A percentile compares a stretch with the other conserved stretches of the same genome.
These are phyloP conservation scores for Amblyteles armatorius DNA, from an alignment of 2,888 invertebrate genomes.

Conservation along the genomic window DNA sequence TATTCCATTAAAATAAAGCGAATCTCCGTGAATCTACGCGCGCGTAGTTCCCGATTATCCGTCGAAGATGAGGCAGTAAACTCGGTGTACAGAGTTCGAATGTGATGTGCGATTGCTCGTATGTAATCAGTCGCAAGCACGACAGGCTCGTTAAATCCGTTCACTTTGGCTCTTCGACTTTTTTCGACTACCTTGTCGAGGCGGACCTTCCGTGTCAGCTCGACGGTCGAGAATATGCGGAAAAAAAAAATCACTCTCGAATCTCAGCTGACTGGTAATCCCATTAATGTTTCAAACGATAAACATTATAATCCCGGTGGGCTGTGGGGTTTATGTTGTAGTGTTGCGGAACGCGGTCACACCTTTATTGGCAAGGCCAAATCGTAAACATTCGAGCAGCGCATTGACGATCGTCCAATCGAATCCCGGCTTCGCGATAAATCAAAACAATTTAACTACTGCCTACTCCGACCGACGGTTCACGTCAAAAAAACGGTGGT, in stretches of 20 bases:
- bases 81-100: background rate
- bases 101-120: background rate
- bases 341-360: conserved; percentile 52
- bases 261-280: background rate
- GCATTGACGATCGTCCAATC: conserved; percentile 64
- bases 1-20: background rate
- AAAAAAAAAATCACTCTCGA: conserved; percentile 8
- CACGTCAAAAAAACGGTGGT: conserved; percentile 29
- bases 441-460: conserved; percentile 59
- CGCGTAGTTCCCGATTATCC: background rate
- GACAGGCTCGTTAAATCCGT: background rate
- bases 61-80: background rate
- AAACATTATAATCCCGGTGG: conserved; percentile 1
- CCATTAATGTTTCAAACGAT: conserved; percentile 18
- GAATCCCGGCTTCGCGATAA: conserved; percentile 59
- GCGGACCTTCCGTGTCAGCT: background rate
- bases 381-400: conserved; percentile 68
- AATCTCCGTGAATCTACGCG: conserved; percentile 1
- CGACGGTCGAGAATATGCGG: background rate
- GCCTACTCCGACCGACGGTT: background rate
- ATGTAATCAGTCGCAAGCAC: background rate
- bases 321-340: background rate
- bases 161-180: background rate
- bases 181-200: background rate
- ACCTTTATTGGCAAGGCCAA: conserved; percentile 72